These are phyloP conservation scores for Crotalus tigris DNA, from an alignment of 2,113 vertebrate genomes.

Conservation along the genomic window DNA sequence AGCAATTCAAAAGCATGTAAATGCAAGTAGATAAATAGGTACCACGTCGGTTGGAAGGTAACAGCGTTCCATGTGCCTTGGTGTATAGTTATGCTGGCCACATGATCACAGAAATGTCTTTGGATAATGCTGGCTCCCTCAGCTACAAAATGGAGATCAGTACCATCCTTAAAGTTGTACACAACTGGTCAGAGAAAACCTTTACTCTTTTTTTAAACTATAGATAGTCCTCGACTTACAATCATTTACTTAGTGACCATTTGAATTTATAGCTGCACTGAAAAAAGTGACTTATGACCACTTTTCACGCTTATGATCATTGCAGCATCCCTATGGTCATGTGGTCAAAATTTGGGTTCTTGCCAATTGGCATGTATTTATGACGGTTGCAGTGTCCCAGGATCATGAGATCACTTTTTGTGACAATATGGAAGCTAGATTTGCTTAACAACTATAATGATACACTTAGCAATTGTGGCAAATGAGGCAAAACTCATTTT, in stretches of 20 bases:
- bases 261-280: neutral
- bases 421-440: neutral
- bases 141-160: neutral
- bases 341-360: neutral
- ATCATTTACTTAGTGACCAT: neutral
- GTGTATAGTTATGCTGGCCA: neutral
- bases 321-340: neutral
- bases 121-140: neutral
- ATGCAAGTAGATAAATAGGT: neutral
- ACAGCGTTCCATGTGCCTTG: neutral
- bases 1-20: neutral
- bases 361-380: neutral
- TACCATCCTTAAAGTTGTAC: neutral
- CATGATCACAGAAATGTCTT: neutral
- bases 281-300: neutral
- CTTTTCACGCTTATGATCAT: neutral
- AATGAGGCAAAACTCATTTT: neutral
- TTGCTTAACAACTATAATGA: neutral
- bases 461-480: neutral
- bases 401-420: neutral
- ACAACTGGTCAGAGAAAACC: neutral
- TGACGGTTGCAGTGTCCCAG: neutral
- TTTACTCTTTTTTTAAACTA: neutral
- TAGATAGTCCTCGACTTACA: neutral
- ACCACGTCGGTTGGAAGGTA: neutral